These are phyloP conservation scores for Bufotes viridis DNA, from an alignment of 2,797 vertebrate genomes.

Conservation along the genomic window DNA sequence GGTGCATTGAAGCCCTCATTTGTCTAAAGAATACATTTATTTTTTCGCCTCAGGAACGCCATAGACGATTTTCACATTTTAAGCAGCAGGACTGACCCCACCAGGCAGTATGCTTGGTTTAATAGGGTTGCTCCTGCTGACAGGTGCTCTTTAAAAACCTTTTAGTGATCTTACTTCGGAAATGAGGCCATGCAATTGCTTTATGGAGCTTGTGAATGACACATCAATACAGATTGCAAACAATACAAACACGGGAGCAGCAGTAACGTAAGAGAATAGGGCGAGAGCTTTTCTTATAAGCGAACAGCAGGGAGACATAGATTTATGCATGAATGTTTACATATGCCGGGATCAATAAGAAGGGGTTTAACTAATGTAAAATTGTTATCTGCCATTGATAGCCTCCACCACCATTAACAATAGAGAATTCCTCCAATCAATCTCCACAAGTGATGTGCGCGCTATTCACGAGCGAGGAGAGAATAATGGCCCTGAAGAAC, in stretches of 20 bases:
- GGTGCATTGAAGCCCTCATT: no score
- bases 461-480: conserved; percentile 72
- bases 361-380: conserved; percentile 68
- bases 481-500: conserved; percentile 72
- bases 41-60: no score
- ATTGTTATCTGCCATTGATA: conserved; percentile 76
- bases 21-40: no score
- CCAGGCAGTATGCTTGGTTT: no score
- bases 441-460: conserved; percentile 73
- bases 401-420: conserved; percentile 65
- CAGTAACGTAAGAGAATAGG: neutral
- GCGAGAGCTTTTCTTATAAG: neutral
- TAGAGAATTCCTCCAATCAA: conserved; percentile 74
- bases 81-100: neutral
- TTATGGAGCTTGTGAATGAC: neutral
- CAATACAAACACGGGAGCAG: neutral
- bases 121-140: no score
- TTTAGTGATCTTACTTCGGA: neutral
- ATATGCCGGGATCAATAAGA: conserved; percentile 40
- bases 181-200: neutral
- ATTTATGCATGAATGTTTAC: conserved; percentile 7
- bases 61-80: no score
- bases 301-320: neutral
- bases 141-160: neutral
- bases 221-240: neutral